Evolutionary conservation across 1,140 invertebrate genomes (phyloP), one percentile per base, ranked within the genome.

Genomic region (Drosophila lacteicornis): DNA sequence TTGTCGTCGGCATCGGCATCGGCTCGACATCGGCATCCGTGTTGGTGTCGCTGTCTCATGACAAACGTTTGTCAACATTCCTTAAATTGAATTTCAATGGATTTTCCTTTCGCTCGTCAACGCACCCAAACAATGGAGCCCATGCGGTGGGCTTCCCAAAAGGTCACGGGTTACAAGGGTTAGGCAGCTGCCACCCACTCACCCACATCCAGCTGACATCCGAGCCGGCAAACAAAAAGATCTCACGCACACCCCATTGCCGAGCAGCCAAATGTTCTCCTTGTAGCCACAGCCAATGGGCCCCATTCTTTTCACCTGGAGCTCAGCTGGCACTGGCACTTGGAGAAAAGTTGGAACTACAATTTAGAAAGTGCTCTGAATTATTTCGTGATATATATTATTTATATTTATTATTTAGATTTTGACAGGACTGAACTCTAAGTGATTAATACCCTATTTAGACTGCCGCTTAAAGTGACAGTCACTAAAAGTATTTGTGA

Each of bases 11-110:
- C 69, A 40, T 55, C n/a, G 55, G n/a, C 33, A 58, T 57, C 33
- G 50, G 50, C 50, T 53, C n/a, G 56, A 17, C 36, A 59, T 51
- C 27, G 50, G 50, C 51, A 74, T 57, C 40, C 60, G 25, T 40
- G 22, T 42, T 68, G 69, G 42, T n/a, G 68, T 38, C 42, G 47
- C 71, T 30, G 56, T 75, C 51, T 69, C 63, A 66, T 79, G 77
- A 79, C 77, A 79, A 79, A 79, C 76, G 76, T 79, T 79, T 79
- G 76, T 80, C 77, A 79, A 79, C 76, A 79, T 60, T 79, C 61
- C 73, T 80, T 66, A 80, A 80, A 80, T 80, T 79, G 77, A 79
- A 79, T 79, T 79, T 79, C 77, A 79, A 79, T 79, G 77, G 77
- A 79, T 79, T 79, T 79, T 78, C 75, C 75, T 55, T 78, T 78